Base-by-base conservation (phyloP, 2,888 invertebrate genomes). In the Branchellion lobata region DNA sequence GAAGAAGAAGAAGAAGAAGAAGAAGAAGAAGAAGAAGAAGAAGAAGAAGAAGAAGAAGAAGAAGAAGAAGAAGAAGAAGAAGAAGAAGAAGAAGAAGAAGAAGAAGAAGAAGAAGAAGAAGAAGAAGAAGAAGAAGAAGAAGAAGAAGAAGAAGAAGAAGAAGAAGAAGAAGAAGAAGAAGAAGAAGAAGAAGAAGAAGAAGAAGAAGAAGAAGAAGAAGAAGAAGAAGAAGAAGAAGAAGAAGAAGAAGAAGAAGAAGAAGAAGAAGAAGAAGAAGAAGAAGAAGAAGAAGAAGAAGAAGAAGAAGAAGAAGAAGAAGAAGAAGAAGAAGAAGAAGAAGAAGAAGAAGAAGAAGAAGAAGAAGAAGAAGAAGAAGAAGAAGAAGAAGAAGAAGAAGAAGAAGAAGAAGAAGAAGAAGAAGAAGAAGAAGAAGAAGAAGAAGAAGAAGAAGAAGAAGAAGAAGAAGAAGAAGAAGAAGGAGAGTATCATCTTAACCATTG, bases 1-100 rank as follows among this genome's bases (percentile, higher is more conserved):
- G 71, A 69, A 69, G 71, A 69, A 69, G 71, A 69, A 1, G 71
- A 69, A 8, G 71, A 31, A 8, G 11, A 69, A 69, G 71, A 69
- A 8, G 5, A 69, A 69, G 71, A 69, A 69, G 11, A 8, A 69
- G 71, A 69, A 69, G 71, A 1, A 8, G 71, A 69, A 1, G 11
- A 69, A 69, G 5, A 69, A 69, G 2, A 8, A 1, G 71, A 69
- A 69, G 71, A 69, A 69, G 71, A 69, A 3, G 1, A 1, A 69
- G 71, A 69, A 29, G 27, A 69, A 69, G n/a, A 69, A n/a, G 0
- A 0, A 69, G 71, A 69, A 1, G 11, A 69, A 69, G 5, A 69
- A 69, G 2, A 8, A 1, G 71, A 69, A 69, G 71, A 69, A 69
- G 71, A 69, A 3, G 1, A 1, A 69, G 71, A 69, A 29, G 27